These are phyloP conservation scores for Actinopyga echinites DNA, from an alignment of 53 echinoderm and acorn worm genomes.

Conservation along the genomic window DNA sequence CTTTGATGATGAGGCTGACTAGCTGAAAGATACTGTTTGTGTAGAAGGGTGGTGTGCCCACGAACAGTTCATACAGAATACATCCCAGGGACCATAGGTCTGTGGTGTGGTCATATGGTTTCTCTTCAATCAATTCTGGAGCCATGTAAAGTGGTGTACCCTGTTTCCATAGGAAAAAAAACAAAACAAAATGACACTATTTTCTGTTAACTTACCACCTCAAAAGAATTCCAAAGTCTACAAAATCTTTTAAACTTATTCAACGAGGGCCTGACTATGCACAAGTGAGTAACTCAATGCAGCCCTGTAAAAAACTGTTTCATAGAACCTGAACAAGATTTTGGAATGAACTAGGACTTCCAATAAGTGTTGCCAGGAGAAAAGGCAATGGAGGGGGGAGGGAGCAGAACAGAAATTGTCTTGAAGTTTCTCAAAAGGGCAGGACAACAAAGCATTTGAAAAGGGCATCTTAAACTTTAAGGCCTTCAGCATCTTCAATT, in stretches of 20 bases:
- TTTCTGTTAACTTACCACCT: neutral
- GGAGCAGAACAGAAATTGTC: too few species aligned
- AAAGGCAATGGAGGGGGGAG: too few species aligned
- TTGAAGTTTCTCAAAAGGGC: too few species aligned
- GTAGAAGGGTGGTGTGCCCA: constrained; percentile 98
- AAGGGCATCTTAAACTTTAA: too few species aligned
- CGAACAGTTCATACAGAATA: constrained; percentile 93
- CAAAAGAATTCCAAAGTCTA: neutral
- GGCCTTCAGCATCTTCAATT: too few species aligned
- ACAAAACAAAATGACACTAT: neutral
- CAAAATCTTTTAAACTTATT: neutral
- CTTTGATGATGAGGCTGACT: constrained; percentile 98
- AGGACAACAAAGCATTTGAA: too few species aligned
- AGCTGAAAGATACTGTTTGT: constrained; percentile 99
- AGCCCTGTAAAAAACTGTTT: too few species aligned
- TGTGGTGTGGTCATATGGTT: constrained; percentile 97
- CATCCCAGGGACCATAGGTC: constrained; percentile 99
- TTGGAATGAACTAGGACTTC: too few species aligned
- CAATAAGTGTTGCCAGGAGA: too few species aligned
- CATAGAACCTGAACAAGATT: too few species aligned
- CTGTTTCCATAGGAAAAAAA: constrained; percentile 19
- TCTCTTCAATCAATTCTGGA: constrained; percentile 95
- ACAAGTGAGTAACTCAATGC: too few species aligned
- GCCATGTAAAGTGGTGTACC: constrained; percentile 97
- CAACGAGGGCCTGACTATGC: too few species aligned